Percentiles rank a stretch among this genome's conserved stretches.
Conservation (phyloP, 1,140 invertebrate genomes). For the Neodiprion lecontei region DNA sequence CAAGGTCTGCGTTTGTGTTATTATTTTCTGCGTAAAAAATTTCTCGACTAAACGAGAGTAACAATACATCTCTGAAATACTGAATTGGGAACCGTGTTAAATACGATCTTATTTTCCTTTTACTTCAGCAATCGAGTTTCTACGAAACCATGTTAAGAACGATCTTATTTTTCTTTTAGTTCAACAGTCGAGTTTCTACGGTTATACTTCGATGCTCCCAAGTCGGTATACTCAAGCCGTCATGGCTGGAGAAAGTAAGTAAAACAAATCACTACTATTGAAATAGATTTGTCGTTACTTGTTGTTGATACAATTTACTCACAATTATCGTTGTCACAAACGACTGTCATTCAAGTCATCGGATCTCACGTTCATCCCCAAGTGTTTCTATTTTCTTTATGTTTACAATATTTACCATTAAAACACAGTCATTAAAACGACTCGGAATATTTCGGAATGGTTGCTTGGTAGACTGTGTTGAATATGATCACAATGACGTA, state of each 20-base stretch:
- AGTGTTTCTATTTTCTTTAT: conserved; percentile 11
- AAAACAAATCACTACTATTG: not conserved
- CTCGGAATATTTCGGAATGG: too few relatives aligned
- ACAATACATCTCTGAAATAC: too few relatives aligned
- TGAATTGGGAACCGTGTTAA: too few relatives aligned
- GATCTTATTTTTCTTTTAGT: conserved; percentile 60
- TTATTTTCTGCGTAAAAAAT: too few relatives aligned
- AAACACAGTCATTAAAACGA: too few relatives aligned
- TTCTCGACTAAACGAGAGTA: too few relatives aligned
- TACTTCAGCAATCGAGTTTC: conserved; percentile 91
- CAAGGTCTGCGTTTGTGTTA: too few relatives aligned
- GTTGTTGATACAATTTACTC: not conserved
- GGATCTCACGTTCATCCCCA: not conserved
- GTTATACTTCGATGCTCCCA: conserved; percentile 91
- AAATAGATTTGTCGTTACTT: not conserved
- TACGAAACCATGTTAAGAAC: conserved; percentile 64
- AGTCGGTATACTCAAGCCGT: conserved; percentile 89
- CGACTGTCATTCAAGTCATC: too few relatives aligned
- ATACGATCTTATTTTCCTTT: conserved; percentile 35
- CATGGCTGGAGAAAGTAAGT: conserved; percentile 92
- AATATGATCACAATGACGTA: too few relatives aligned
- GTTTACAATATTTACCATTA: not conserved
- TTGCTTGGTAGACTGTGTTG: too few relatives aligned
- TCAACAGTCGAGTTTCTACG: conserved; percentile 94
- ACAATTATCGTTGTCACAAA: not conserved